phyloP scores from a whole-genome alignment of 1,140 invertebrate genomes.

The Drosophila leontia region DNA sequence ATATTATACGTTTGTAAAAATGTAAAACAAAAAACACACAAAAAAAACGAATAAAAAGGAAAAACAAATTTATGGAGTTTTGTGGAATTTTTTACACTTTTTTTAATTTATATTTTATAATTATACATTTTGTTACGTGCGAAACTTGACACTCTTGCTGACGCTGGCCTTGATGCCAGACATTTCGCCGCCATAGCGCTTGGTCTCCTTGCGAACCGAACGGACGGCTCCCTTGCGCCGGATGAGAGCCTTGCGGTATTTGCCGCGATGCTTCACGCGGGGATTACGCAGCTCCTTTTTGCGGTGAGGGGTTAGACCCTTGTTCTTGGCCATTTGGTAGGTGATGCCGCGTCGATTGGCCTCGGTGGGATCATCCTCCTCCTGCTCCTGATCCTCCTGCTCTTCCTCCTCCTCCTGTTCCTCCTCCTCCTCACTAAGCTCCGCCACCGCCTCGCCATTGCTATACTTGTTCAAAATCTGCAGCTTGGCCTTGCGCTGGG shows the following conservation, averaged over 20 bases:
- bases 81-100: too few species aligned
- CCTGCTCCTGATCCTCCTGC: conserved; percentile 47
- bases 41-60: neutral
- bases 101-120: neutral
- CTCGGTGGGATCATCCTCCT: conserved; percentile 70
- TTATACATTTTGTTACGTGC: conserved; percentile 85
- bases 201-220: conserved; percentile 91
- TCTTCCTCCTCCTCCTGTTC: neutral
- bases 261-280: conserved; percentile 95
- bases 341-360: conserved; percentile 92
- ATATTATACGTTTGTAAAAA: conserved; percentile 10
- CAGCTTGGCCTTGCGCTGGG: conserved; percentile 73
- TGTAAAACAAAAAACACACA: conserved; percentile 10
- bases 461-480: conserved; percentile 75
- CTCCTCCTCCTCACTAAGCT: neutral
- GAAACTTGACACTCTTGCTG: conserved; percentile 94
- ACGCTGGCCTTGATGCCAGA: conserved; percentile 96
- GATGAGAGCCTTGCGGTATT: conserved; percentile 95
- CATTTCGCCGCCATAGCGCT: conserved; percentile 94
- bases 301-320: conserved; percentile 94
- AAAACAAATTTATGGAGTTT: neutral
- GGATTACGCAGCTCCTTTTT: conserved; percentile 97
- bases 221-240: conserved; percentile 95
- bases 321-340: conserved; percentile 97
- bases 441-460: conserved; percentile 45